These are phyloP conservation scores for Istiophorus platypterus DNA, from an alignment of 2,113 vertebrate genomes.

Conservation along the genomic window DNA sequence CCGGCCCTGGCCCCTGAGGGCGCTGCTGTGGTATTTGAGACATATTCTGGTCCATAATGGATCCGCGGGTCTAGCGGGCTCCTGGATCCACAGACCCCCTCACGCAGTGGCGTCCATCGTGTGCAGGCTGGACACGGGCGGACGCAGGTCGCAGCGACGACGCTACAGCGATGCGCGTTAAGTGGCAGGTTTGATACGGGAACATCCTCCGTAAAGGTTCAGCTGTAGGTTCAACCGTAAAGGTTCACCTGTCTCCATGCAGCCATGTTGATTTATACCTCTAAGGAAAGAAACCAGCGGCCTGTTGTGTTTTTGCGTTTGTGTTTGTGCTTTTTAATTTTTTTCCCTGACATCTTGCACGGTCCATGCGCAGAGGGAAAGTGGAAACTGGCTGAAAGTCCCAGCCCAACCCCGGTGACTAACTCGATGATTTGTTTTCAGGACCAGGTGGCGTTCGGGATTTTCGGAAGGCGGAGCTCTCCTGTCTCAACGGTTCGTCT, in stretches of 20 bases:
- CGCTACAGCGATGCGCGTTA: conserved; percentile 36
- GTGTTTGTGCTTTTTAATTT: background rate
- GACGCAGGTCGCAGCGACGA: conserved; percentile 54
- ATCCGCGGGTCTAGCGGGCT: background rate
- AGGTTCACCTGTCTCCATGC: background rate
- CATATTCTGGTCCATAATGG: background rate
- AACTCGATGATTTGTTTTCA: conserved; percentile 41
- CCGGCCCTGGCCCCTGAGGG: background rate
- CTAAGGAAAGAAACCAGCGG: background rate
- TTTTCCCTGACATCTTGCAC: background rate
- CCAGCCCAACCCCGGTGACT: background rate
- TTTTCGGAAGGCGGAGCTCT: background rate
- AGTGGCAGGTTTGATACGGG: conserved; percentile 9
- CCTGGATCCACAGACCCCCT: background rate
- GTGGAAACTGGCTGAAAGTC: background rate
- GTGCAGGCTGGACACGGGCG: background rate
- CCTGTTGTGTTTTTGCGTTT: background rate
- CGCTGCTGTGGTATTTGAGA: background rate
- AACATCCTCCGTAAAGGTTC: conserved; percentile 1
- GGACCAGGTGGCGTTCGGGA: conserved; percentile 22
- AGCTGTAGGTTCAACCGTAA: too few species aligned
- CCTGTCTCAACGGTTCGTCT: conserved; percentile 13
- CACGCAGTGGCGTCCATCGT: background rate
- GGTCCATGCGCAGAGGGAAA: background rate
- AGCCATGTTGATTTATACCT: background rate